Evolutionary conservation across 2,888 invertebrate species (phyloP), one percentile per base, ranked within the genome.

Genomic region (Odontocerum albicorne): DNA sequence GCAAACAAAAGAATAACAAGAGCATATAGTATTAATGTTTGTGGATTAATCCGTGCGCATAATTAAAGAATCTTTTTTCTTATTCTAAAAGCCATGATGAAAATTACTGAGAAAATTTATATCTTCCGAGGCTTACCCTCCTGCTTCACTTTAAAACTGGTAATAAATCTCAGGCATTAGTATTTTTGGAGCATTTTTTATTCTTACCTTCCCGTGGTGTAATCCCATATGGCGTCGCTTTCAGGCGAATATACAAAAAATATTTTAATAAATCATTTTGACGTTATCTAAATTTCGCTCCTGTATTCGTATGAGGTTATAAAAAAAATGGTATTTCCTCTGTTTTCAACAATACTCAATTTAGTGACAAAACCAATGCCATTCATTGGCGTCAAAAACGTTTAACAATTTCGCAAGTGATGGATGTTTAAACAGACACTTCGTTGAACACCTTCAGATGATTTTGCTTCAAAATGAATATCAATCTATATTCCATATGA

Each of bases 101-200:
- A 44, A 45, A 33, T 20, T 33, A 33, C 45, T 33, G 32, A 12
- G 19, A 19, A 15, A 45, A 45, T 45, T 45, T 45, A 45, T 45
- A 33, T 19, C 36, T n/a, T 36, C 13, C 15, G 8, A 38, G 36
- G 46, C 36, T 47, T 40, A 31, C 39, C 32, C 27, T 49, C 31
- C n/a, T 22, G 39, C 39, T 16, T 39, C 15, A 49, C 27, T 39
- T 49, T 49, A 49, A 40, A 40, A 49, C 39, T 3, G 39, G 49
- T 15, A 27, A 49, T 49, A 49, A 49, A 49, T 49, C 49, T 49
- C 16, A 22, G 32, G 49, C 31, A 49, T 49, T 49, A 39, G 39
- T 39, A 49, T 32, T 39, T 49, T 19, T 31, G 19, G 39, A 13
- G 17, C 17, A 27, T 40, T 49, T 49, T 49, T 47, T 38, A 38